Percentiles rank a stretch among this genome's conserved stretches.
Evolutionary conservation across 2,797 vertebrate species (phyloP).

Genomic region (Taeniopygia guttata): DNA sequence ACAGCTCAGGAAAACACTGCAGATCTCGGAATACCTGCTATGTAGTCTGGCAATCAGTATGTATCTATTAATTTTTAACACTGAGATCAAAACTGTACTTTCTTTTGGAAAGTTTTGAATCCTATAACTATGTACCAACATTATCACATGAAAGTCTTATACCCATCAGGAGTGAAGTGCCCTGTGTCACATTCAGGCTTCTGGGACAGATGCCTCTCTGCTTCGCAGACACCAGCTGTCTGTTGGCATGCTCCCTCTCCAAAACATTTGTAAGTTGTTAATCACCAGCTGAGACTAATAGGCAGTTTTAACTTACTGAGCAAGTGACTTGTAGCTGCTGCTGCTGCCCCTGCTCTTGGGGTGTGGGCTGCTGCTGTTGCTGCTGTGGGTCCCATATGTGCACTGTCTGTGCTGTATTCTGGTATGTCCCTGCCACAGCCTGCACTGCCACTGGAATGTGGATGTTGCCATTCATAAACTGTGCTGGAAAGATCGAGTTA

Average conservation of each 20-base stretch:
- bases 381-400: conserved; percentile 94
- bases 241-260: background rate
- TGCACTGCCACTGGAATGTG: conserved; percentile 97
- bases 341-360: conserved; percentile 90
- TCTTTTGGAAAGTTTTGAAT: background rate
- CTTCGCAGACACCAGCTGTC: background rate
- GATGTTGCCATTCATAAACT: conserved; percentile 98
- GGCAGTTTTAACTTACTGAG: conserved; percentile 71
- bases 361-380: conserved; percentile 75
- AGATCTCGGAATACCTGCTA: background rate
- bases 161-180: background rate
- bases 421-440: conserved; percentile 92
- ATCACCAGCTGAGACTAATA: background rate
- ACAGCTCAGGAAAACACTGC: background rate
- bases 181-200: background rate
- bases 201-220: background rate
- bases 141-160: background rate
- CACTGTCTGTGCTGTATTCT: conserved; percentile 90
- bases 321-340: conserved; percentile 86
- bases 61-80: background rate
- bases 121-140: background rate
- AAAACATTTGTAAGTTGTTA: background rate
- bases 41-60: background rate
- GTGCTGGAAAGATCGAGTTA: conserved; percentile 93
- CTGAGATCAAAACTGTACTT: background rate